A percentile compares a stretch with the other conserved stretches of the same genome.
phyloP scores from a whole-genome alignment of 2,888 invertebrate genomes.

The Galerucella pusilla region DNA sequence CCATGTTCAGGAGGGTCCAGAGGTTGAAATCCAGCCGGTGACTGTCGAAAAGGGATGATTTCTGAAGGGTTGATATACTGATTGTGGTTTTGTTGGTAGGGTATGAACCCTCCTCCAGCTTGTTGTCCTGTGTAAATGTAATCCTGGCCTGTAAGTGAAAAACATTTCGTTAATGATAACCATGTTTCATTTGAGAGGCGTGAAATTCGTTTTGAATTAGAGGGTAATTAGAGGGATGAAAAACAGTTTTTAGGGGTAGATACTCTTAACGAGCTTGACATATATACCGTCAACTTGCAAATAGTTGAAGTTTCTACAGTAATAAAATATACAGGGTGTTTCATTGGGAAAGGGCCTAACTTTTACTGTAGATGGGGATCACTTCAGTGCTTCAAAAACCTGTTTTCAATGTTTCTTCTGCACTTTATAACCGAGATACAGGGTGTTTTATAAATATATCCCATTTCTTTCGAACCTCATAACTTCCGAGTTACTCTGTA shows the following conservation, averaged over 20 bases:
- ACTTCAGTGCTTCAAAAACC: too few species aligned
- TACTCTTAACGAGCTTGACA: conserved; percentile 22
- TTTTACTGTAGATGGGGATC: too few species aligned
- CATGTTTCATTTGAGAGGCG: conserved; percentile 29
- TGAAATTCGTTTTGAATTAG: conserved; percentile 28
- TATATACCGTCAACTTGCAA: background rate
- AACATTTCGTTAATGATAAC: conserved; percentile 27
- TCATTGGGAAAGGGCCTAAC: too few species aligned
- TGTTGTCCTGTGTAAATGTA: conserved; percentile 60
- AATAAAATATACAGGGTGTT: too few species aligned
- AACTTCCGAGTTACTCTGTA: too few species aligned
- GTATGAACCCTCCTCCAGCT: conserved; percentile 55
- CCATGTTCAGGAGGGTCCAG: conserved; percentile 46
- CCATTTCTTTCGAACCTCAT: too few species aligned
- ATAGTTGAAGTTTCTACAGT: too few species aligned
- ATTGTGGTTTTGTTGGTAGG: conserved; percentile 54
- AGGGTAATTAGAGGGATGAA: conserved; percentile 28
- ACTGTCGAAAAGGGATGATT: conserved; percentile 57
- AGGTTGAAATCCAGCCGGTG: conserved; percentile 48
- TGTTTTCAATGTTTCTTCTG: too few species aligned
- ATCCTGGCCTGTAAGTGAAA: conserved; percentile 62
- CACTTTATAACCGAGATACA: too few species aligned
- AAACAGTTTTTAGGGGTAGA: conserved; percentile 22
- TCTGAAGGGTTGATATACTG: conserved; percentile 49
- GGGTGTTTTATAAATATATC: too few species aligned